phyloP scores from a whole-genome alignment of 2,888 invertebrate species.

The Druceiella hillmani region DNA sequence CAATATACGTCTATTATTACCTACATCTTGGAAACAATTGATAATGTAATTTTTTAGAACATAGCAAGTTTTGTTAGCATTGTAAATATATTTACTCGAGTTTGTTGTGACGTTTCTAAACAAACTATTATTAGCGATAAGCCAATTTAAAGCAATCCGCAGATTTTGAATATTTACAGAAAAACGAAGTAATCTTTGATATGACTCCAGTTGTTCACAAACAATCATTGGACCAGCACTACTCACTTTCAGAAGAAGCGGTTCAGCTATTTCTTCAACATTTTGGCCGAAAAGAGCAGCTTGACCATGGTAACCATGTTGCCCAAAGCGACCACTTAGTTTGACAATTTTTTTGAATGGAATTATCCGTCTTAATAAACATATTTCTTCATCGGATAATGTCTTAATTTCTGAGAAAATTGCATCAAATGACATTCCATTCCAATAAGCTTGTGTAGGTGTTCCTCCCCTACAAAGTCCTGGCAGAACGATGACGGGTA shows the following conservation, averaged over 20 bases:
- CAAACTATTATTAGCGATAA: slow-evolving; percentile 3
- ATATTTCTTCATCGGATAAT: too few relatives aligned
- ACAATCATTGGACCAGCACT: slow-evolving; percentile 1
- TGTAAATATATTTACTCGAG: background rate
- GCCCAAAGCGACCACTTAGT: slow-evolving; percentile 2
- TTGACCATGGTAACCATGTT: slow-evolving; percentile 1
- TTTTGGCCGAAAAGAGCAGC: background rate
- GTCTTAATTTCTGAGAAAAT: slow-evolving; percentile 2
- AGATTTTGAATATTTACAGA: slow-evolving; percentile 3
- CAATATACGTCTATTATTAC: too few relatives aligned
- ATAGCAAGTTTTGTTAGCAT: slow-evolving; percentile 5
- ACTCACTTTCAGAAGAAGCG: slow-evolving; percentile 1
- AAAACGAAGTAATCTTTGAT: slow-evolving; percentile 1
- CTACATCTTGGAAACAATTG: background rate
- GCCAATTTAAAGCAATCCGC: background rate
- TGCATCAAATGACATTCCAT: slow-evolving; percentile 4
- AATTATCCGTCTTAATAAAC: slow-evolving; percentile 5
- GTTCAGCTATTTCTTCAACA: slow-evolving; percentile 3
- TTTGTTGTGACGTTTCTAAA: slow-evolving; percentile 1
- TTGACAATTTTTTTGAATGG: background rate
- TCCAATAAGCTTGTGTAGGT: slow-evolving; percentile 8
- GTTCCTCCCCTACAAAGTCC: slow-evolving; percentile 4
- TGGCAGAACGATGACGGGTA: slow-evolving; percentile 2
- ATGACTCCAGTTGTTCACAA: slow-evolving; percentile 3
- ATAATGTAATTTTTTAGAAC: slow-evolving; percentile 1